A percentile compares a stretch with the other conserved stretches of the same genome.
Conservation (phyloP, 2,888 invertebrate genomes). For the Lampropteryx suffumata region DNA sequence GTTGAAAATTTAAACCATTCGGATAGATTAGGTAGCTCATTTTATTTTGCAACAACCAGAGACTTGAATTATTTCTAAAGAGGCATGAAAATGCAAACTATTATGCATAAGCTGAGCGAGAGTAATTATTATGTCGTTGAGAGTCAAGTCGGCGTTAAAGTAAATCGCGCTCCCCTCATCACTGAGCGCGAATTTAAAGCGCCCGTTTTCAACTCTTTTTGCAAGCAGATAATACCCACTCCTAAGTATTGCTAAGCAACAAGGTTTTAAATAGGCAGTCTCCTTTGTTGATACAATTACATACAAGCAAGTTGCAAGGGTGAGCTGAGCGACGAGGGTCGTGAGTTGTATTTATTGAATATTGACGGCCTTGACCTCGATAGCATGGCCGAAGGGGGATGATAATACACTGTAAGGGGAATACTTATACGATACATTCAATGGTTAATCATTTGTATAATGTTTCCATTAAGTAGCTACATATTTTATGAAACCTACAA, state of each 20-base stretch:
- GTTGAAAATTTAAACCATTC: background rate
- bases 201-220: conserved; percentile 27
- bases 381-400: conserved; percentile 47
- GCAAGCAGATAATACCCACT: conserved; percentile 26
- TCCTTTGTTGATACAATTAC: conserved; percentile 35
- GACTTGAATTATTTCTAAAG: conserved; percentile 11
- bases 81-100: conserved; percentile 26
- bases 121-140: conserved; percentile 55
- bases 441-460: conserved; percentile 9
- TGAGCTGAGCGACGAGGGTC: conserved; percentile 53
- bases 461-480: conserved; percentile 8
- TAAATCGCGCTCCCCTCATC: conserved; percentile 53
- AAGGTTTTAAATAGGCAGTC: conserved; percentile 24
- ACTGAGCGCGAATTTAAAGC: conserved; percentile 29
- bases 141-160: conserved; percentile 57
- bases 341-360: conserved; percentile 52
- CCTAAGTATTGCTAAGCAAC: conserved; percentile 25
- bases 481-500: no score
- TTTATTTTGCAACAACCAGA: conserved; percentile 4
- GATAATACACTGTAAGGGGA: conserved; percentile 41
- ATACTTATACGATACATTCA: conserved; percentile 16
- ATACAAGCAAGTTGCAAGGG: conserved; percentile 40
- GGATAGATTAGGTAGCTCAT: background rate
- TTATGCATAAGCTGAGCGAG: conserved; percentile 39
- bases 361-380: conserved; percentile 64